Percentiles rank a stretch among this genome's conserved stretches.
Conservation (phyloP, 2,113 vertebrate genomes). For the Aphelocoma coerulescens region DNA sequence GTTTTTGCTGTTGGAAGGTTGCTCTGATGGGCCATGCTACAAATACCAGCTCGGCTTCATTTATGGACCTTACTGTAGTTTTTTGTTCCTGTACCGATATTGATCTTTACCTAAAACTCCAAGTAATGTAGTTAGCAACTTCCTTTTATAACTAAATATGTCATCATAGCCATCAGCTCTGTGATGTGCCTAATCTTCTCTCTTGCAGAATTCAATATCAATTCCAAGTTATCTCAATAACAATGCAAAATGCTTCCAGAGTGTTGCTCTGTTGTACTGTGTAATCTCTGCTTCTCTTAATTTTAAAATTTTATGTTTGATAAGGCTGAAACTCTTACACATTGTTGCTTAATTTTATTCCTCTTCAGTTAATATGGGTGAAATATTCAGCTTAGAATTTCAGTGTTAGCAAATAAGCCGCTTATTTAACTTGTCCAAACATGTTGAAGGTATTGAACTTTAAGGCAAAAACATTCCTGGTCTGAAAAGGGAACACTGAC, state of each 20-base stretch:
- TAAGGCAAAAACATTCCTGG: conserved; percentile 55
- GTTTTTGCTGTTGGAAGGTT: not conserved
- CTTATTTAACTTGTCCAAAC: conserved; percentile 72
- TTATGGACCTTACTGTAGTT: not conserved
- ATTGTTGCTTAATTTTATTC: conserved; percentile 44
- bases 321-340: not conserved
- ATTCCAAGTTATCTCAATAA: conserved; percentile 13
- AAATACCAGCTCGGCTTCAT: not conserved
- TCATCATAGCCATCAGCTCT: conserved; percentile 41
- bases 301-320: conserved; percentile 39
- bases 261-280: not conserved
- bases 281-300: not conserved
- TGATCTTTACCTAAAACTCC: not conserved
- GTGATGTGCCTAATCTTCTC: conserved; percentile 38
- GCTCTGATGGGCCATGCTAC: not conserved
- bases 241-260: not conserved
- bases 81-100: not conserved
- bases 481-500: conserved; percentile 68
- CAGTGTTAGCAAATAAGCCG: conserved; percentile 54
- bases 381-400: conserved; percentile 49
- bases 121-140: conserved; percentile 25
- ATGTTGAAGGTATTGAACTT: conserved; percentile 63
- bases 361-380: conserved; percentile 55
- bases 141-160: conserved; percentile 1
- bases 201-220: conserved; percentile 47